phyloP scores from a whole-genome alignment of 92 coral and sea anemone genomes.

The Actinernus sp. region DNA sequence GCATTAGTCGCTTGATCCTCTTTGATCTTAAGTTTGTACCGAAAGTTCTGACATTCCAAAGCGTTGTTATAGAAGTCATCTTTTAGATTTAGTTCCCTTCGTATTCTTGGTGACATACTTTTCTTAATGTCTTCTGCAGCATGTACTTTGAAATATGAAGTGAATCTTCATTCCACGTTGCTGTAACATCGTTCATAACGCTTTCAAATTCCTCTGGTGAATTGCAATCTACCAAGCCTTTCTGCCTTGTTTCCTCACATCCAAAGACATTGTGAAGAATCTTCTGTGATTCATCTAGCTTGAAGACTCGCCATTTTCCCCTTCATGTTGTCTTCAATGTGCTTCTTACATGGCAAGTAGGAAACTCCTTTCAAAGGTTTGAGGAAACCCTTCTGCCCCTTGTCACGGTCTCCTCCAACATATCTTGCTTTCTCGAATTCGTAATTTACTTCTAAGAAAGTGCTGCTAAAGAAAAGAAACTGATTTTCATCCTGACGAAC shows the following conservation, averaged over 20 bases:
- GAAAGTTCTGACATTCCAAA: slow-evolving; percentile 38
- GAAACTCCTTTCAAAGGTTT: slow-evolving; percentile 33
- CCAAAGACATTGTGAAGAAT: slow-evolving; percentile 42
- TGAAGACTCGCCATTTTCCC: slow-evolving; percentile 34
- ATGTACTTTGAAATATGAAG: slow-evolving; percentile 17
- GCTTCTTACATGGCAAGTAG: slow-evolving; percentile 53
- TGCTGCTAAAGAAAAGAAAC: slow-evolving; percentile 56
- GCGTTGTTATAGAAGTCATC: slow-evolving; percentile 49
- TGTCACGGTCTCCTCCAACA: slow-evolving; percentile 62
- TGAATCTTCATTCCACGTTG: too few species aligned
- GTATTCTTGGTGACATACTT: slow-evolving; percentile 24
- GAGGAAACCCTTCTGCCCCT: slow-evolving; percentile 31
- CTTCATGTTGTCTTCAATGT: slow-evolving; percentile 47
- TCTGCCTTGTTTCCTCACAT: slow-evolving; percentile 24
- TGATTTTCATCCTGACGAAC: slow-evolving; percentile 22
- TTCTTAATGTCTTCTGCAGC: slow-evolving; percentile 11
- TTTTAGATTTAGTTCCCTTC: slow-evolving; percentile 32
- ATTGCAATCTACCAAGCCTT: slow-evolving; percentile 34
- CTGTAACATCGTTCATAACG: slow-evolving; percentile 45
- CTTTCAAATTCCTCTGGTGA: slow-evolving; percentile 53
- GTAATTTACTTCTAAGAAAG: slow-evolving; percentile 47
- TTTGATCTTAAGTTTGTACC: slow-evolving; percentile 26
- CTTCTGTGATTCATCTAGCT: too few species aligned
- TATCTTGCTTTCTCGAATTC: slow-evolving; percentile 17
- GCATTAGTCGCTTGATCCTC: slow-evolving; percentile 18